A percentile compares a stretch with the other conserved stretches of the same genome.
Evolutionary conservation across 2,113 vertebrate genomes (phyloP).

Genomic region (Siphamia tubifer): DNA sequence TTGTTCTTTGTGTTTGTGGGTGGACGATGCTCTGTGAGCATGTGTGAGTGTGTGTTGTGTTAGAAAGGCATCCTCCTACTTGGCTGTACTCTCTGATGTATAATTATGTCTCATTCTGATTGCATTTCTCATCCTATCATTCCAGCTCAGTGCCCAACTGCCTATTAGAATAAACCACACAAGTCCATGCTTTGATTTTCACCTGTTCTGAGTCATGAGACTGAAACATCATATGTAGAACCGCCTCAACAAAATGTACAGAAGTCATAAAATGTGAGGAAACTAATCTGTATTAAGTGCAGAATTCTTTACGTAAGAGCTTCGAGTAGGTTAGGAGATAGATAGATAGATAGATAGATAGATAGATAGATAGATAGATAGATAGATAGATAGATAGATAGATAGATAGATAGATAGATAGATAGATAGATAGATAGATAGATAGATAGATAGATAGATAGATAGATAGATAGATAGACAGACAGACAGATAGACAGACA

Average conservation of each 20-base stretch:
- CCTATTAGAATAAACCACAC: slow-evolving; percentile 2
- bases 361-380: too few species aligned
- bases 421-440: too few species aligned
- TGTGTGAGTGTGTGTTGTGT: slow-evolving; percentile 7
- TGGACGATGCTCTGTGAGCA: slow-evolving; percentile 38
- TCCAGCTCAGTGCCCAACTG: slow-evolving; percentile 3
- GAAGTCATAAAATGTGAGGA: too few species aligned
- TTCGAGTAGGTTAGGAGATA: too few species aligned
- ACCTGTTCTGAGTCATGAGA: not conserved
- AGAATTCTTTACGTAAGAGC: too few species aligned
- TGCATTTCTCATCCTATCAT: slow-evolving; percentile 16
- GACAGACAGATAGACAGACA: too few species aligned
- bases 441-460: too few species aligned
- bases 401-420: too few species aligned
- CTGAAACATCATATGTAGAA: not conserved
- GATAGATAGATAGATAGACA: too few species aligned
- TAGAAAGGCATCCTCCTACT: slow-evolving; percentile 29
- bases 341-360: too few species aligned
- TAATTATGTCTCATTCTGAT: slow-evolving; percentile 12
- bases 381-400: too few species aligned
- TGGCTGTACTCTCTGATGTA: slow-evolving; percentile 15
- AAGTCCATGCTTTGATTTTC: not conserved
- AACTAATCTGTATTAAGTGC: too few species aligned
- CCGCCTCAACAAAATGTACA: not conserved
- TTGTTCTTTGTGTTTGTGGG: slow-evolving; percentile 61